Evolutionary conservation across 1,140 invertebrate species (phyloP), one percentile per base, ranked within the genome.

Genomic region (Nephotettix cincticeps): DNA sequence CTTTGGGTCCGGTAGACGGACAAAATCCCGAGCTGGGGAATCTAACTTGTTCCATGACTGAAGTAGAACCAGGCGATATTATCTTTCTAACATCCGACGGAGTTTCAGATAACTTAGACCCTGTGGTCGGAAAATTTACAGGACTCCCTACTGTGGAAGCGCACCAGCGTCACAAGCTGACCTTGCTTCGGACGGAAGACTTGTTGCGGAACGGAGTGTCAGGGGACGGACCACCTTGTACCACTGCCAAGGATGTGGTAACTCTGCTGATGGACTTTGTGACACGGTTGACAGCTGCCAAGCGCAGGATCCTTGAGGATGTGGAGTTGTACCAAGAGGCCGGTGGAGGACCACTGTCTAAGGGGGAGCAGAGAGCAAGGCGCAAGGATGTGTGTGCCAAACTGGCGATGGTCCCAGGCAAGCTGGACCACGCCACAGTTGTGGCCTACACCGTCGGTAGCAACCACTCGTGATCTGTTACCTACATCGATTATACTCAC

Each of bases 51-150:
- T 93, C 93, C 0, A 88, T 97, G 85, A 96, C 93, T 0, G 89
- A 94, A 72, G 86, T 93, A 23, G 91, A 94, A 64, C 80, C 85
- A 40, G 93, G 91, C 11, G 95, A 97, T 79, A 90, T 96, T 73
- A 91, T 97, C 32, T 94, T 96, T 79, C 84, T 97, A 14, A 95
- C 94, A 0, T 93, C 91, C 19, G 95, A 97, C 79, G 95, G 95
- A n/a, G 89, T 97, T 28, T 94, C 93, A 13, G 95, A 97, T 78
- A 97, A 97, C 79, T 95, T 96, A 80, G 95, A 97, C 83, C 95
- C 95, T 1, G 94, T 96, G 47, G 95, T 97, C 69, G 95, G 94
- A 4, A 95, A 95, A 82, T 94, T 97, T 80, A 93, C 93, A n/a
- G 77, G 85, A n/a, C 77, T 94, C 47, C 92, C 92, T 0, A 82